These are phyloP conservation scores for Agelas oroides DNA, from an alignment of 37 sponge, comb jelly and placozoan species.

Conservation along the genomic window DNA sequence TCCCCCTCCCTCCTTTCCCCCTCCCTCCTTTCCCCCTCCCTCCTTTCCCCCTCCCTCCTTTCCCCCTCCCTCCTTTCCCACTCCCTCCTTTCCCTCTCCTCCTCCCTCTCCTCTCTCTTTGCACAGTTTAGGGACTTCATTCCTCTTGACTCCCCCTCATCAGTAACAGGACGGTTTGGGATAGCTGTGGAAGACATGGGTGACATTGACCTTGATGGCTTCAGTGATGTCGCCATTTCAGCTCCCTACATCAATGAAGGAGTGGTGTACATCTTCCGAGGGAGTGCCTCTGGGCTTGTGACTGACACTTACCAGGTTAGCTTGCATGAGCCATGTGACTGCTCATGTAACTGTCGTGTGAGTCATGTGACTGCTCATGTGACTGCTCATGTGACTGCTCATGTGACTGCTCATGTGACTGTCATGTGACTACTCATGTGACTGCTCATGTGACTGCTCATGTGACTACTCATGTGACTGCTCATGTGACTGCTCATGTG, in stretches of 20 bases:
- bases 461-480: too few species aligned
- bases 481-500: too few species aligned
- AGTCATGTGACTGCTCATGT: too few species aligned
- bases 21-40: too few species aligned
- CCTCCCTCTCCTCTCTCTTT: neutral
- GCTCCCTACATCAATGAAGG: slow-evolving; percentile 65
- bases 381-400: too few species aligned
- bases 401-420: too few species aligned
- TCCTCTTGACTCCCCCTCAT: neutral
- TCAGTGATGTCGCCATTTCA: slow-evolving; percentile 68
- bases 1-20: too few species aligned
- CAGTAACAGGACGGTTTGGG: slow-evolving; percentile 60
- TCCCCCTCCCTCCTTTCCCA: neutral
- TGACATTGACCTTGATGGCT: slow-evolving; percentile 75
- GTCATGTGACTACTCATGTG: too few species aligned
- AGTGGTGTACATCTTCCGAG: slow-evolving; percentile 71
- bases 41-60: neutral
- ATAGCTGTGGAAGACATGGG: slow-evolving; percentile 62
- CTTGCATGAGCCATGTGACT: too few species aligned
- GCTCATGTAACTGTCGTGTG: too few species aligned
- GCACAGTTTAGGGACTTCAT: slow-evolving; percentile 17
- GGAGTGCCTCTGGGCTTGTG: slow-evolving; percentile 37
- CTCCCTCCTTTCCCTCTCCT: neutral
- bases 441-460: too few species aligned
- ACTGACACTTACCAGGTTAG: slow-evolving; percentile 37